phyloP scores from a whole-genome alignment of 2,888 invertebrate species.

The Encarsia formosa region DNA sequence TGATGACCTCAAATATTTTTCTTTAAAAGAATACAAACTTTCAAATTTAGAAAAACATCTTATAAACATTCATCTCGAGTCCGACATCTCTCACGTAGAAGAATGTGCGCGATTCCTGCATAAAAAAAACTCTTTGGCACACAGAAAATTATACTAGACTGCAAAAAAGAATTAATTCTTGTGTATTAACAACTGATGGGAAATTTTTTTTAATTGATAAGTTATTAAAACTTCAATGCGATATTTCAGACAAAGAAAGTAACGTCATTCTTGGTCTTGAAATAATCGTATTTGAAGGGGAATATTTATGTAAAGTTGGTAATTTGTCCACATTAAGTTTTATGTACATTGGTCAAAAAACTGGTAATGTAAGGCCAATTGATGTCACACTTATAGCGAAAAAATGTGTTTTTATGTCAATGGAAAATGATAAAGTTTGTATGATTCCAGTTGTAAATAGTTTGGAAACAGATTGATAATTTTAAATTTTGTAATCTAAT shows the following conservation, averaged over 20 bases:
- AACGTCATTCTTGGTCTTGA: background rate
- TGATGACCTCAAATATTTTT: too few species aligned
- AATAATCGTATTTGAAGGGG: background rate
- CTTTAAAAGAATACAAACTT: too few species aligned
- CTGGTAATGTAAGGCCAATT: background rate
- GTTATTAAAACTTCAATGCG: background rate
- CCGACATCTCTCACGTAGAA: too few species aligned
- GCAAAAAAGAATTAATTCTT: background rate
- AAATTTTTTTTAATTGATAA: background rate
- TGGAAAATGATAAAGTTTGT: background rate
- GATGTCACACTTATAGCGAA: background rate
- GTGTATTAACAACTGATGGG: background rate
- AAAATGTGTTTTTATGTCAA: background rate
- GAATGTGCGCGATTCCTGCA: too few species aligned
- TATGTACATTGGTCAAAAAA: background rate
- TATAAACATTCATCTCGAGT: too few species aligned
- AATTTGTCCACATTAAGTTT: background rate
- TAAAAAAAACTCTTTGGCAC: background rate
- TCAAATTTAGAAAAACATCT: too few species aligned
- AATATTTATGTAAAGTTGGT: background rate
- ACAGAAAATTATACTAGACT: background rate
- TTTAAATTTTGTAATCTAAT: too few species aligned
- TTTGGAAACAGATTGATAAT: background rate
- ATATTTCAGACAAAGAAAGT: background rate
- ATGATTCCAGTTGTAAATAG: background rate